Evolutionary conservation across 2,113 vertebrate genomes (phyloP).

Genomic region (Sorex araneus): DNA sequence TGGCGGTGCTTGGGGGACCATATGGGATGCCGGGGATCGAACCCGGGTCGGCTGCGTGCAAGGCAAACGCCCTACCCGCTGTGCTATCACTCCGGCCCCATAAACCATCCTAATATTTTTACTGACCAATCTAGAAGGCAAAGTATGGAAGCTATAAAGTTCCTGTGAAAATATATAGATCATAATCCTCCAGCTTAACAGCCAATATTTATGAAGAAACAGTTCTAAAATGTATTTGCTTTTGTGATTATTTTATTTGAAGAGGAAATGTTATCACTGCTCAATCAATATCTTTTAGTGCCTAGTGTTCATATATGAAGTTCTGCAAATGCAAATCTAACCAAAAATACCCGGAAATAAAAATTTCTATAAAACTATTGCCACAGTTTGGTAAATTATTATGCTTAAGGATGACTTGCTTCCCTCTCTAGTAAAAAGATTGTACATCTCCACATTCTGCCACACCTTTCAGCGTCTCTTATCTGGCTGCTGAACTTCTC

Average conservation of each 20-base stretch:
- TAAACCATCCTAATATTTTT: too few species aligned
- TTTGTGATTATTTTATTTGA: background rate
- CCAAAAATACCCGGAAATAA: background rate
- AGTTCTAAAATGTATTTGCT: background rate
- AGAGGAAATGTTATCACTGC: background rate
- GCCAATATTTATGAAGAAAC: background rate
- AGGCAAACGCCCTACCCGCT: too few species aligned
- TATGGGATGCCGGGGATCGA: too few species aligned
- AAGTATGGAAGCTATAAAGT: background rate
- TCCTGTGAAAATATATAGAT: background rate
- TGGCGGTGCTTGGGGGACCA: too few species aligned
- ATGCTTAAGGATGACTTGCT: too few species aligned
- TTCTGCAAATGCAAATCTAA: background rate
- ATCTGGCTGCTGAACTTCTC: too few species aligned
- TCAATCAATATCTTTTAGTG: background rate
- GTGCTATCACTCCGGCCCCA: too few species aligned
- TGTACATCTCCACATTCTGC: too few species aligned
- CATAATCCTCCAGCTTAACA: background rate
- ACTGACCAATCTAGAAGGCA: background rate
- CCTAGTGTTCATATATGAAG: background rate
- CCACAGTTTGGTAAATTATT: background rate
- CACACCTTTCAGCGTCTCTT: background rate
- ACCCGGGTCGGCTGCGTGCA: too few species aligned
- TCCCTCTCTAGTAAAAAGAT: too few species aligned
- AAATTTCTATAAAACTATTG: background rate